Evolutionary conservation across 2,113 vertebrate genomes (phyloP), one percentile per base, ranked within the genome.

Genomic region (Cephalopholis sonnerati): DNA sequence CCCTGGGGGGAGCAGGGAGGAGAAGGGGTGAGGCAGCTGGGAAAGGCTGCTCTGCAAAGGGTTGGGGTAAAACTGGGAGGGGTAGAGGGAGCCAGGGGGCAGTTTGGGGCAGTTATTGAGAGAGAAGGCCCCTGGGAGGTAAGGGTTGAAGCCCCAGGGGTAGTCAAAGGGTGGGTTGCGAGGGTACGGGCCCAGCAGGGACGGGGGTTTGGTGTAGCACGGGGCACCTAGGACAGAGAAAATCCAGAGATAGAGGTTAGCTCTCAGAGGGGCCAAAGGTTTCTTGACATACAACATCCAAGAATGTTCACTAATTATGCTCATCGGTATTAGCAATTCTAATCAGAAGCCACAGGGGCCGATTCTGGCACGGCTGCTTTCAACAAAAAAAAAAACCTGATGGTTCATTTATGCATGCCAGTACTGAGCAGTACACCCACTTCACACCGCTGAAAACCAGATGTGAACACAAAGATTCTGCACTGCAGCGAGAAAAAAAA

Each of bases 101-200:
- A 98, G 92, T 95, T 98, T 98, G 90, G 96, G 96, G 92, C 93
- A 96, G 93, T 95, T 96, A 82, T 95, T 95, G 77, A 97, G 94
- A 63, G 97, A 97, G 94, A 97, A 97, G 80, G 97, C 95, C 91
- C 96, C 94, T 0, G 97, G 93, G 70, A 97, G 95, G 89, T 98
- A 98, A 0, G 97, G 97, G 92, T 97, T 97, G 75, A 98, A 97
- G 89, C 96, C 95, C 97, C 97, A 98, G 64, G 97, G 95, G 92
- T 97, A 97, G 86, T 98, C 97, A 85, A 98, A 97, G 69, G 97
- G 86, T 78, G 95, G 92, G 73, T 90, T 96, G 73, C 97, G 95
- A 54, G 96, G 87, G 36, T 97, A 98, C 1, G 97, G 95, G 58
- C 96, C 95, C 94, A 98, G 93, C 91, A 98, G 94, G 76, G 96